A percentile compares a stretch with the other conserved stretches of the same genome.
Evolutionary conservation across 2,113 vertebrate species (phyloP).

Genomic region (Xyliphius kryptos): DNA sequence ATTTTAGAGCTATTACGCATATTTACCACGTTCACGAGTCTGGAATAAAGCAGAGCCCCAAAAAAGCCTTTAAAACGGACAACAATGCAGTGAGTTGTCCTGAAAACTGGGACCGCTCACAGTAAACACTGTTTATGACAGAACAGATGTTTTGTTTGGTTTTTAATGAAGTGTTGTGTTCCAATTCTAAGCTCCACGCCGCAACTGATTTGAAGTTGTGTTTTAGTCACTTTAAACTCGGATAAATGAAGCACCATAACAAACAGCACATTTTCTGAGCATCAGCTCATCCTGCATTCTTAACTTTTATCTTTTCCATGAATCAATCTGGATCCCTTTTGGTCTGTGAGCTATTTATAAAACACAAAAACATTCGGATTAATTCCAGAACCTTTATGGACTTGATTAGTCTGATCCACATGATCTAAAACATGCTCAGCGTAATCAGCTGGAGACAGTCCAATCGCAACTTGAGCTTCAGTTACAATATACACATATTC

Average conservation of each 20-base stretch:
- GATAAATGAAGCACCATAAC: not conserved
- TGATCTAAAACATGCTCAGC: not conserved
- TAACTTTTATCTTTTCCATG: not conserved
- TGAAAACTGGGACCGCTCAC: conserved; percentile 6
- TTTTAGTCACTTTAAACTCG: not conserved
- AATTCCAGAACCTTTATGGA: conserved; percentile 14
- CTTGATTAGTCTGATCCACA: not conserved
- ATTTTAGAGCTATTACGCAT: no score
- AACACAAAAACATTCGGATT: conserved; percentile 9
- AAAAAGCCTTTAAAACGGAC: conserved; percentile 12
- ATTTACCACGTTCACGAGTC: not conserved
- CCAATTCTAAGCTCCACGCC: not conserved
- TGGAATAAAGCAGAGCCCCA: not conserved
- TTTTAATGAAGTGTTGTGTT: no score
- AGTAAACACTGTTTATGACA: not conserved
- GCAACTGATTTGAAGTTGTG: no score
- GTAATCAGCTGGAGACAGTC: not conserved
- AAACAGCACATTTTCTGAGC: not conserved
- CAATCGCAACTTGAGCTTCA: not conserved
- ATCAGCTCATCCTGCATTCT: not conserved
- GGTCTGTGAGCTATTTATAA: not conserved
- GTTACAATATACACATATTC: not conserved
- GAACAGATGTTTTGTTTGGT: not conserved
- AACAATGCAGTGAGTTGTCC: conserved; percentile 16
- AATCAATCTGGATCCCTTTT: conserved; percentile 13